Percentiles rank a stretch among this genome's conserved stretches.
Conservation (phyloP, 2,797 vertebrate genomes). For the Megalops cyprinoides region DNA sequence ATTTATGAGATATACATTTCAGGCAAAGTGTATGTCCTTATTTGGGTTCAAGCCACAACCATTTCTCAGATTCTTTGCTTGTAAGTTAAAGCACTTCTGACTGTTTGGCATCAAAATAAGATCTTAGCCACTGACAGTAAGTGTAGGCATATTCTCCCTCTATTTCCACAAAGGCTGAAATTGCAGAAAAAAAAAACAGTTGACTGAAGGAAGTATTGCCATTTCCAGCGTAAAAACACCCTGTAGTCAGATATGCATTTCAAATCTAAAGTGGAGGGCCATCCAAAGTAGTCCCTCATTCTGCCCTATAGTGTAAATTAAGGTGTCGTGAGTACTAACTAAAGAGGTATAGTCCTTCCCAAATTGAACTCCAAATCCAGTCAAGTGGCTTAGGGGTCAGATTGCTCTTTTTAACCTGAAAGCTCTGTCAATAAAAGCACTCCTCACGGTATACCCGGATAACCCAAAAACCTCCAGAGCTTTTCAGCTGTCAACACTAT, state of each 20-base stretch:
- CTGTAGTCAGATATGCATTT: background rate
- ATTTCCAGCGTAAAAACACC: background rate
- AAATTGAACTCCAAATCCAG: constrained; percentile 16
- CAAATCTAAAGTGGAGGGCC: background rate
- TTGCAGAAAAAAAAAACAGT: background rate
- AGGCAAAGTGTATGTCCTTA: constrained; percentile 41
- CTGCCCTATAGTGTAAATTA: constrained; percentile 5
- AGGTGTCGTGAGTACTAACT: background rate
- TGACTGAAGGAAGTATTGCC: background rate
- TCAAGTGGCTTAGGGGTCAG: constrained; percentile 19
- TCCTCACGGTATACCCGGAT: background rate
- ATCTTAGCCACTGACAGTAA: constrained; percentile 28
- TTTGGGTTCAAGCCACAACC: constrained; percentile 21
- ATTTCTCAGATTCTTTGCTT: constrained; percentile 16
- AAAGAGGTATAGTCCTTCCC: constrained; percentile 5
- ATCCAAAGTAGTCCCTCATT: background rate
- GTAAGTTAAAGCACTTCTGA: constrained; percentile 16
- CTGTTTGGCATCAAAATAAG: constrained; percentile 11
- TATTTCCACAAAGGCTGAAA: constrained; percentile 24
- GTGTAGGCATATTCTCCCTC: constrained; percentile 36
- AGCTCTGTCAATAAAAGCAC: constrained; percentile 10
- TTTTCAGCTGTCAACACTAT: constrained; percentile 12
- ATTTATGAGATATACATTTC: constrained; percentile 50
- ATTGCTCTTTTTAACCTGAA: constrained; percentile 5
- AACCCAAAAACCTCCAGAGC: background rate